Evolutionary conservation across 2,888 invertebrate species (phyloP), one percentile per base, ranked within the genome.

Genomic region (Watsonalla binaria): DNA sequence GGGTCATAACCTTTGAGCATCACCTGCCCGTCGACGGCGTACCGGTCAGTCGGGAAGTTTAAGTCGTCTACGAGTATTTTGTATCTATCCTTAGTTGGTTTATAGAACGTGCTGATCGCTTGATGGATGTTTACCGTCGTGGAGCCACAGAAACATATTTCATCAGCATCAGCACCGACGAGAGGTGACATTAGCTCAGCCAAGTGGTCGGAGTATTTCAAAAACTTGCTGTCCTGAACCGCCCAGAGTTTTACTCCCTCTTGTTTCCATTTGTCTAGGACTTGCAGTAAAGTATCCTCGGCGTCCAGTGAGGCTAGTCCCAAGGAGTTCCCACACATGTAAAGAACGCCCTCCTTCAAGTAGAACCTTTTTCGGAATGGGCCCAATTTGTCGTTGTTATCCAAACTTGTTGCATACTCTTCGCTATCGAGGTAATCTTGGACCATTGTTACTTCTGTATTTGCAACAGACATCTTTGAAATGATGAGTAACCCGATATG

Each of bases 271-370:
- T 64, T 67, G 6, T 80, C 69, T 5, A 88, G 53, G 2, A 68
- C 72, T 11, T 66, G 62, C 7, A 76, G 39, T 0, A 80, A 59
- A 5, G 67, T 60, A 50, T 80, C 68, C 59, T 84, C 85, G 0
- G 88, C 80, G 51, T 88, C 86, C 56, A 73, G 83, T 0, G 83
- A 83, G 5, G 83, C 80, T 5, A 87, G 66, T 2, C 89, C 89
- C n/a, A 89, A 57, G 0, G 87, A 86, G 59, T 88, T 87, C 0
- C 89, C 89, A 52, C 85, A 85, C 77, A 89, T 73, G 65, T 89
- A 88, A 24, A 85, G 82, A 0, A 61, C 63, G 0, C 68, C 80
- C 61, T 82, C 65, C 33, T 75, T 80, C 37, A 80, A 39, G 55
- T 76, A 83, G 61, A 88, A 89, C n/a, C 83, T 72, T 11, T 76